Evolutionary conservation across 2,797 vertebrate genomes (phyloP), one percentile per base, ranked within the genome.

Genomic region (Acomys russatus): DNA sequence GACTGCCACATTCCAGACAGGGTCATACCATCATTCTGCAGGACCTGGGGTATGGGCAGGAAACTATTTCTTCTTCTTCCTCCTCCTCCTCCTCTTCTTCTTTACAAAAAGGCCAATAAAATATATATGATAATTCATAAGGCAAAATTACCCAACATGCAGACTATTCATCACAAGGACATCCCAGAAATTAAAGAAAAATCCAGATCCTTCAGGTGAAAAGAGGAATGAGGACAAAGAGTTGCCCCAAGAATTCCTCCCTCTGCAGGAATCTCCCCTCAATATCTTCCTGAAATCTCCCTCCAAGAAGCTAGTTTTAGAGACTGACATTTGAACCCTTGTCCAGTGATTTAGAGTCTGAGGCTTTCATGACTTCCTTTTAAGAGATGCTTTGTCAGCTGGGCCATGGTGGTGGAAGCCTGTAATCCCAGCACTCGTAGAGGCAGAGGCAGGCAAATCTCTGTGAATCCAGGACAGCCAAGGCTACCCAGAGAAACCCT

Each of bases 1-100:
- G 98, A 91, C 94, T 95, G 83, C 90, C 97, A 96, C 97, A 97
- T 98, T 98, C 98, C 98, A 97, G 92, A 93, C 97, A 96, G 97
- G 98, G 98, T 94, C 96, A 33, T 18, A 90, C 38, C 97, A 61
- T 97, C 96, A 96, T 97, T 98, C 98, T 97, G 86, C 78, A 96
- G 96, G 83, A 95, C 84, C 97, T 95, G 79, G 77, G 80, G 6
- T 33, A 56, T 38, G 56, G 70, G 38, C 85, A 86, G 96, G 66
- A 94, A 92, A 79, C 83, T 59, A 22, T 85, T 63, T 20, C 14
- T 59, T 44, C n/a, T n/a, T 44, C 44, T 4, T 44, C 44, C 44
- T 44, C 4, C 44, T 44, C 44, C 44, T 44, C 44, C 44, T 44
- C 44, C 44, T 44, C 44, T 4, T 44, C 44, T 44, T 44, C 44